These are phyloP conservation scores for Beaufortia kweichowensis DNA, from an alignment of 2,113 vertebrate genomes.

Conservation along the genomic window DNA sequence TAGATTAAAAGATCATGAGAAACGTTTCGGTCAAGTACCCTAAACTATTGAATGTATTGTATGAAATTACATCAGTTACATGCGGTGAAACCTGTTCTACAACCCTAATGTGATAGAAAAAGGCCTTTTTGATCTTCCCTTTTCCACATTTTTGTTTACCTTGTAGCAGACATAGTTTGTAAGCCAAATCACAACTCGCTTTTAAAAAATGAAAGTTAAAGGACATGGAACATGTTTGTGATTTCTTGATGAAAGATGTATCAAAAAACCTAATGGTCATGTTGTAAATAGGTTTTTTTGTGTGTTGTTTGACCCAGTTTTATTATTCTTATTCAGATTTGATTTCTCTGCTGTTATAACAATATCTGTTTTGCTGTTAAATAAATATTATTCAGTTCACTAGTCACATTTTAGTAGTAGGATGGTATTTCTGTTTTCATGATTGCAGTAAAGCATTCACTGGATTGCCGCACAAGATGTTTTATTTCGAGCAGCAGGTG, in stretches of 20 bases:
- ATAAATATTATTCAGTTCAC: neutral
- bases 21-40: too few relatives aligned
- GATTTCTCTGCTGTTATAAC: neutral
- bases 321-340: too few relatives aligned
- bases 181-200: neutral
- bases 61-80: too few relatives aligned
- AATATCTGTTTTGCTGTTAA: neutral
- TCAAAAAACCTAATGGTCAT: too few relatives aligned
- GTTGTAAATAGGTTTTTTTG: too few relatives aligned
- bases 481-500: neutral
- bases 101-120: too few relatives aligned
- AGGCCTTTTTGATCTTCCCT: neutral
- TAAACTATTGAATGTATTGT: too few relatives aligned
- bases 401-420: neutral
- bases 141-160: neutral
- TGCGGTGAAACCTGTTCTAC: too few relatives aligned
- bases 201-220: neutral
- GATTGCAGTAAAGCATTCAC: neutral
- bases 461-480: neutral
- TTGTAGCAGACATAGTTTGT: neutral
- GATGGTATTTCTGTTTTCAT: neutral
- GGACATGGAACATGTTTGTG: neutral
- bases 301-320: too few relatives aligned
- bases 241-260: neutral
- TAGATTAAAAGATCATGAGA: too few relatives aligned